phyloP scores from a whole-genome alignment of 2,888 invertebrate genomes.

The Hirudinaria manillensis region DNA sequence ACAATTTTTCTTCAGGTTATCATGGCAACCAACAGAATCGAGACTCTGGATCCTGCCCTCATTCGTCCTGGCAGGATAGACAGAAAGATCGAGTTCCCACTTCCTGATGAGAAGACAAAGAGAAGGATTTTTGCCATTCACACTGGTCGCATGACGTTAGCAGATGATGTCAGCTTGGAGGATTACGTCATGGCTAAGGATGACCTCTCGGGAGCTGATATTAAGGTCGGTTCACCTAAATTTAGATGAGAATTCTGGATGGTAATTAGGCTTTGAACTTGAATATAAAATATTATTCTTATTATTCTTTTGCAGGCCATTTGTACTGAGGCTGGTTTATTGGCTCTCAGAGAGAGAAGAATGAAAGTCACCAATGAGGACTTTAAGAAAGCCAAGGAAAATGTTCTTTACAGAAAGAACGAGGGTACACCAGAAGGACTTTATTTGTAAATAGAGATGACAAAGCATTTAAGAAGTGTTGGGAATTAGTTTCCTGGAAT shows the following conservation, averaged over 20 bases:
- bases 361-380: slow-evolving; percentile 99
- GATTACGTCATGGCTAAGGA: slow-evolving; percentile 99
- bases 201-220: slow-evolving; percentile 80
- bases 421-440: slow-evolving; percentile 98
- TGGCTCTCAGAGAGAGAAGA: slow-evolving; percentile 91
- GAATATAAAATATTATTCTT: background rate
- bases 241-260: background rate
- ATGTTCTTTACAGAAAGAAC: slow-evolving; percentile 95
- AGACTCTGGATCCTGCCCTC: slow-evolving; percentile 93
- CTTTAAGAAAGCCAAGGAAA: slow-evolving; percentile 98
- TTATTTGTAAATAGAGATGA: slow-evolving; percentile 67
- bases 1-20: slow-evolving; percentile 47
- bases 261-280: background rate
- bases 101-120: slow-evolving; percentile 93
- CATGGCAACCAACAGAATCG: slow-evolving; percentile 68
- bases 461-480: too few species aligned
- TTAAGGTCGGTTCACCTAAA: slow-evolving; percentile 52
- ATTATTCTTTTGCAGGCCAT: slow-evolving; percentile 69
- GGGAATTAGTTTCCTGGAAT: too few species aligned
- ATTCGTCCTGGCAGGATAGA: slow-evolving; percentile 98
- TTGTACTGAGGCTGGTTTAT: slow-evolving; percentile 96
- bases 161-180: slow-evolving; percentile 89
- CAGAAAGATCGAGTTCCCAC: slow-evolving; percentile 96
- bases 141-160: slow-evolving; percentile 95
- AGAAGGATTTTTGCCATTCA: slow-evolving; percentile 94